Evolutionary conservation across 2,113 vertebrate species (phyloP), one percentile per base, ranked within the genome.

Genomic region (Solenodon paradoxus): DNA sequence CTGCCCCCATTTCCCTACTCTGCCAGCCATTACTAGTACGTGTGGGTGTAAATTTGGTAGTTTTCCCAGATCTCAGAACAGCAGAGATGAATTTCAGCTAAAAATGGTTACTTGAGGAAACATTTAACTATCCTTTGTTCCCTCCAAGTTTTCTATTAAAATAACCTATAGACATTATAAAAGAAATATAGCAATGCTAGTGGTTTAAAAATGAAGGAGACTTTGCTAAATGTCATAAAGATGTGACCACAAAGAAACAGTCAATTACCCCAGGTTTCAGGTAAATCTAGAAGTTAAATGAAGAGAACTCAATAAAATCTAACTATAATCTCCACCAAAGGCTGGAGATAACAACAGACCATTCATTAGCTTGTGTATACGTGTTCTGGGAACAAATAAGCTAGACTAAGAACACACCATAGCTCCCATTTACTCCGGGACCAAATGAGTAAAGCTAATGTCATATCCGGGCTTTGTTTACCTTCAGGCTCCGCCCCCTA

Each of bases 41-140:
- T 28, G 92, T 94, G 95, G 96, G 96, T 94, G 95, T 80, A 71
- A 26, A 90, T 68, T 80, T 96, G 96, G 93, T 92, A 81, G 77
- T 72, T 49, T 17, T 93, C 95, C 96, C 95, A 93, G 93, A 96
- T 81, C 97, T 96, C 93, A 95, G 85, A 90, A 93, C 88, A 79
- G 45, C 75, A 90, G 91, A 79, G 71, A 94, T 91, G 64, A 42
- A 42, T 93, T 89, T 93, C 84, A 72, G 79, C 90, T 96, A 96
- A 96, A 97, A 97, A 92, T 88, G 66, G 87, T 69, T 90, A 72
- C 94, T 84, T 38, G 22, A 83, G 92, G 83, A 95, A 95, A 78
- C 40, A 96, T 94, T 94, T 93, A 96, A 74, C 78, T 38, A 74
- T 40, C 47, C 42, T 94, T 93, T 59, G 91, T 78, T 92, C 57